A percentile compares a stretch with the other conserved stretches of the same genome.
Conservation (phyloP, 2,888 invertebrate genomes). For the Harpalus rubripes region DNA sequence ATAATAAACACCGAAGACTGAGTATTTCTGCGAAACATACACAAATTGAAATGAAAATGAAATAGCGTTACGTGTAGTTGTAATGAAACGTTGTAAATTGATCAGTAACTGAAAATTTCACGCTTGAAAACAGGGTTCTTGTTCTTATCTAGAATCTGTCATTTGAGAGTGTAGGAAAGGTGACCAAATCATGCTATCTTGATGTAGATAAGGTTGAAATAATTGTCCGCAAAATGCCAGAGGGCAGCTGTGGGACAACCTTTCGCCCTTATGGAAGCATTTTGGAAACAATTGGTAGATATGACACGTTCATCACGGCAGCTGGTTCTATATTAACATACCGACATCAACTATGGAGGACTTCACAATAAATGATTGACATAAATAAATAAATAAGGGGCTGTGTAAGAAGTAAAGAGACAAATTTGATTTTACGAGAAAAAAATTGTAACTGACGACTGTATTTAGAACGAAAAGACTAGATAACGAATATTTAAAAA, state of each 20-base stretch:
- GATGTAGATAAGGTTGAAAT: constrained; percentile 40
- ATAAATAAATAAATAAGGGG: background rate
- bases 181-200: constrained; percentile 50
- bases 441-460: too few species aligned
- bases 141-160: constrained; percentile 41
- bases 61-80: background rate
- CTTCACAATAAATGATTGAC: background rate
- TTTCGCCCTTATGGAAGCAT: constrained; percentile 53
- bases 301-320: constrained; percentile 45
- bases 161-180: constrained; percentile 25
- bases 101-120: constrained; percentile 37
- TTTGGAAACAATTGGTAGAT: constrained; percentile 52
- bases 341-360: constrained; percentile 1
- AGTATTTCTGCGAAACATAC: constrained; percentile 11
- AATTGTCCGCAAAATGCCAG: constrained; percentile 49
- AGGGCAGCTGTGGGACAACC: constrained; percentile 25
- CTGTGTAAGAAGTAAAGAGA: background rate
- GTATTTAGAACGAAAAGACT: too few species aligned
- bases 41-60: constrained; percentile 6
- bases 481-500: too few species aligned
- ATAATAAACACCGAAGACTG: constrained; percentile 12
- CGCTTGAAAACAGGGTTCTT: constrained; percentile 13
- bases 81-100: constrained; percentile 1
- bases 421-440: background rate
- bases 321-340: constrained; percentile 52